A percentile compares a stretch with the other conserved stretches of the same genome.
phyloP scores from a whole-genome alignment of 2,888 invertebrate species.

The Lasiommata megera region DNA sequence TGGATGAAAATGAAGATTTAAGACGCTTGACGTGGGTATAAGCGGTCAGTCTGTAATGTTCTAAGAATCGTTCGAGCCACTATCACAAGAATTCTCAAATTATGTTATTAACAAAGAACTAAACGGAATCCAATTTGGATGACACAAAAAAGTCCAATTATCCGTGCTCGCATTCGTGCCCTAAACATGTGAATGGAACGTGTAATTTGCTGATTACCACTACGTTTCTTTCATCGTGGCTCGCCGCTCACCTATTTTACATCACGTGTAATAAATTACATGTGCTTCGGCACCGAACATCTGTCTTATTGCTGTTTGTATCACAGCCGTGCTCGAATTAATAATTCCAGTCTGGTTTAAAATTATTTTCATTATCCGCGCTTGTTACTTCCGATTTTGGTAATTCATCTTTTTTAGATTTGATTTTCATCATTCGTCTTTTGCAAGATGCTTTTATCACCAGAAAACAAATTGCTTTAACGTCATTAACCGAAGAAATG shows the following conservation, averaged over 20 bases:
- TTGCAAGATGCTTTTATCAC: too few species aligned
- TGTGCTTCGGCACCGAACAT: slow-evolving; percentile 4
- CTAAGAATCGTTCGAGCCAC: neutral
- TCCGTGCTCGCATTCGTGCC: slow-evolving; percentile 24
- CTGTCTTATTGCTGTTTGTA: slow-evolving; percentile 15
- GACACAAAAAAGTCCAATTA: slow-evolving; percentile 29
- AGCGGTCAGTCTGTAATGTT: neutral
- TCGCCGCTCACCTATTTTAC: slow-evolving; percentile 29
- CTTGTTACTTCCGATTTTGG: neutral
- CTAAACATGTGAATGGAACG: slow-evolving; percentile 45
- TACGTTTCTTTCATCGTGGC: slow-evolving; percentile 48
- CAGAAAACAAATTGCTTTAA: too few species aligned
- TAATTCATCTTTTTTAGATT: too few species aligned
- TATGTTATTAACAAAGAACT: slow-evolving; percentile 3
- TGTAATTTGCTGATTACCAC: slow-evolving; percentile 61
- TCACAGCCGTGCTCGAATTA: slow-evolving; percentile 21
- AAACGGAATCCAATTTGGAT: slow-evolving; percentile 26
- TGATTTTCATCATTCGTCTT: too few species aligned
- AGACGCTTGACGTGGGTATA: neutral
- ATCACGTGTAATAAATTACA: slow-evolving; percentile 13
- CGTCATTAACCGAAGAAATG: too few species aligned
- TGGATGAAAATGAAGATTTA: too few species aligned
- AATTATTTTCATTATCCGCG: neutral
- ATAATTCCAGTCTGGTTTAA: neutral
- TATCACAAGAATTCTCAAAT: neutral